A percentile compares a stretch with the other conserved stretches of the same genome.
These are phyloP conservation scores for Synanceia verrucosa DNA, from an alignment of 2,797 vertebrate species.

Conservation along the genomic window DNA sequence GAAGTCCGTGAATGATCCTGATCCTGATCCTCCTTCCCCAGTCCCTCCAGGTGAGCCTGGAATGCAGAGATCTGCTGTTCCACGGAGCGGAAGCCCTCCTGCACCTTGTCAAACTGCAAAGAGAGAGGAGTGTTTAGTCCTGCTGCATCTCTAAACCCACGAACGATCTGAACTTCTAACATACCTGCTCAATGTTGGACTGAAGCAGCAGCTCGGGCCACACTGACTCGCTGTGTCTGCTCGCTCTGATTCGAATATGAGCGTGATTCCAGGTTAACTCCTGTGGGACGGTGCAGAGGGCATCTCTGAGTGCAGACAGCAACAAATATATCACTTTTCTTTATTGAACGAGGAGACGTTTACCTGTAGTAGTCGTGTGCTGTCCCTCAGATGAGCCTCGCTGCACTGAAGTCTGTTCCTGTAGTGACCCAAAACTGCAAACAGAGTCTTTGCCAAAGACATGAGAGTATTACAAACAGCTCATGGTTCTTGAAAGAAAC, in stretches of 20 bases:
- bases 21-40: conserved; percentile 36
- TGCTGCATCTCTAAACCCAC: not conserved
- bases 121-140: conserved; percentile 17
- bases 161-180: not conserved
- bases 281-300: conserved; percentile 44
- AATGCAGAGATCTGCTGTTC: conserved; percentile 80
- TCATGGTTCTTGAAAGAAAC: not conserved
- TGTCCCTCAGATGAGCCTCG: conserved; percentile 62
- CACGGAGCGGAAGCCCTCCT: conserved; percentile 74
- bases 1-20: conserved; percentile 17
- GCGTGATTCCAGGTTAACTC: conserved; percentile 72
- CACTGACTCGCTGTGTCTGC: conserved; percentile 46
- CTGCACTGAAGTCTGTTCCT: conserved; percentile 67
- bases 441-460: conserved; percentile 65
- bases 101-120: conserved; percentile 79
- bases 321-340: not conserved
- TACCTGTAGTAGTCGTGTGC: conserved; percentile 78
- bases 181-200: conserved; percentile 82
- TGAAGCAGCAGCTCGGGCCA: conserved; percentile 81
- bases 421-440: conserved; percentile 62
- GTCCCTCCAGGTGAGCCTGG: conserved; percentile 80
- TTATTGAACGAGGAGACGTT: not conserved
- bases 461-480: conserved; percentile 6
- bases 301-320: not conserved
- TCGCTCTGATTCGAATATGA: conserved; percentile 43